Percentiles rank a stretch among this genome's conserved stretches.
Evolutionary conservation across 2,113 vertebrate genomes (phyloP).

Genomic region (Beaufortia kweichowensis): DNA sequence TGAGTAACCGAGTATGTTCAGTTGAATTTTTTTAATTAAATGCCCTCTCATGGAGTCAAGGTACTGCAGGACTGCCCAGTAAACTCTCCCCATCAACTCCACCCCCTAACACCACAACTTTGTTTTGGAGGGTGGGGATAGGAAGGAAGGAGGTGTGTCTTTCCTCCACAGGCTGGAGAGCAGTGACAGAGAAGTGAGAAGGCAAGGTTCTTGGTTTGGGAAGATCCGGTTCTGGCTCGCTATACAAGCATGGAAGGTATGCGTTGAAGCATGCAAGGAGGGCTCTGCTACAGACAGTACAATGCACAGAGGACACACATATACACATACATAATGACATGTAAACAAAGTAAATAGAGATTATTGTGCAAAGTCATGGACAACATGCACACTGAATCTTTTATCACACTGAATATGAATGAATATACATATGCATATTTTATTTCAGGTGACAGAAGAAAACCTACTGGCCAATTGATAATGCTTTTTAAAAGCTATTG

Average conservation of each 20-base stretch:
- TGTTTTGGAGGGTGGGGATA: constrained; percentile 32
- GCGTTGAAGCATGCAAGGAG: constrained; percentile 70
- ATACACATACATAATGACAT: constrained; percentile 39
- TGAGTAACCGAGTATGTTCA: constrained; percentile 51
- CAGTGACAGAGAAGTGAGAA: constrained; percentile 46
- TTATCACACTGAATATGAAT: background rate
- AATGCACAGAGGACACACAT: constrained; percentile 48
- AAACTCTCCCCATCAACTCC: constrained; percentile 53
- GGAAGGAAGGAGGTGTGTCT: constrained; percentile 62
- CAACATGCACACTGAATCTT: background rate
- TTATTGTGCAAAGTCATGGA: constrained; percentile 21
- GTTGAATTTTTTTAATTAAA: constrained; percentile 60
- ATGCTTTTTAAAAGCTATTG: too few relatives aligned
- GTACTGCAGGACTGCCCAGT: constrained; percentile 66
- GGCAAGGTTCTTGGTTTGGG: constrained; percentile 48
- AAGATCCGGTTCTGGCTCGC: constrained; percentile 48
- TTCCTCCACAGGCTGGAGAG: constrained; percentile 60
- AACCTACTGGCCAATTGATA: too few relatives aligned
- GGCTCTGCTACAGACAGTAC: constrained; percentile 67
- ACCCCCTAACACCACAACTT: constrained; percentile 12
- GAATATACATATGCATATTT: too few relatives aligned
- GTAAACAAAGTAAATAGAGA: constrained; percentile 21
- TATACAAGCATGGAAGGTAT: constrained; percentile 64
- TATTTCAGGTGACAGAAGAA: too few relatives aligned
- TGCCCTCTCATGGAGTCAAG: constrained; percentile 63